Base-by-base conservation (phyloP, 2,888 invertebrate species). In the Oligia latruncula region DNA sequence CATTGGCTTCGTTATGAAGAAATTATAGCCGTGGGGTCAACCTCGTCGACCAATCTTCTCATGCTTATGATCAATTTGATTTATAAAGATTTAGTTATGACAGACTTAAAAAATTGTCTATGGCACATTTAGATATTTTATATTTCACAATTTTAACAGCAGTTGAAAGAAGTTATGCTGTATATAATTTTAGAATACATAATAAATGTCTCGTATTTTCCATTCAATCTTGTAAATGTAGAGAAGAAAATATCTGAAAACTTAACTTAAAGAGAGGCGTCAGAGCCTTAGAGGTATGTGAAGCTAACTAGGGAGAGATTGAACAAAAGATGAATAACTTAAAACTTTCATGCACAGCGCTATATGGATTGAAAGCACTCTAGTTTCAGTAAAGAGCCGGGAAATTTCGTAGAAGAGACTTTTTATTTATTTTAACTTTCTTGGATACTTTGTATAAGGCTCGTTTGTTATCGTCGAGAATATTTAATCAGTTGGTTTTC, bases 1-100 rank as follows among this genome's bases (percentile, higher is more conserved):
- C 92, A 92, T 91, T 91, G 92, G 92, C 90, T 92, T 90, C 90
- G 90, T 92, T 93, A 92, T 91, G 91, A 92, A 93, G 92, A 94
- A 93, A 94, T 80, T 92, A 93, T 92, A 80, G 91, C 87, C 75
- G 58, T 76, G 82, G 81, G 87, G 86, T 91, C 92, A 91, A 91
- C 89, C 87, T 88, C 83, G 85, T 72, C 82, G 86, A 88, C 87
- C 88, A 87, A 87, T 89, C 86, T 91, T 91, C 92, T 89, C 90
- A 90, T 89, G 87, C 89, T 29, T 87, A 84, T 82, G 89, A 92
- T 91, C 85, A 82, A 83, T 87, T 78, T 85, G 82, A 89, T 91
- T 88, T 90, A 87, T 85, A 78, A 77, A 76, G 82, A 89, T 88
- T 85, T 77, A 67, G 68, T 83, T 83, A 80, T 49, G 80, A 82